Evolutionary conservation across 2,888 invertebrate species (phyloP).

Genomic region (Phrixothrix hirtus): DNA sequence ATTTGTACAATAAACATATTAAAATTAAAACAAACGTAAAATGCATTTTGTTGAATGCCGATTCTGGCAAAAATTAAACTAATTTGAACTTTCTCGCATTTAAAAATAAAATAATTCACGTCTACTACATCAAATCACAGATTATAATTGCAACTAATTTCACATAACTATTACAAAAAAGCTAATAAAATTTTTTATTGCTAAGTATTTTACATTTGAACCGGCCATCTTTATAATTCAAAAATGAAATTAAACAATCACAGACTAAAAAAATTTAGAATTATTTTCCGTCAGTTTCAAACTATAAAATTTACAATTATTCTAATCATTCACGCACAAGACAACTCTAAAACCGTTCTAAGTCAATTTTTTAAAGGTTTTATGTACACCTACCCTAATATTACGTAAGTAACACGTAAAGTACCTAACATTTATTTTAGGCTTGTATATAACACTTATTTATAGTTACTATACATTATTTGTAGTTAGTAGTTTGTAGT

Average conservation of each 20-base stretch:
- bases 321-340: conserved; percentile 29
- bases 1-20: conserved; percentile 27
- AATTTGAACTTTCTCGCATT: conserved; percentile 21
- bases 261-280: background rate
- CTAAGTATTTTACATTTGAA: conserved; percentile 45
- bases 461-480: conserved; percentile 48
- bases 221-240: conserved; percentile 39
- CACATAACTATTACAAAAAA: conserved; percentile 30
- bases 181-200: conserved; percentile 45
- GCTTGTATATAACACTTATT: conserved; percentile 36
- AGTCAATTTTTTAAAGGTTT: conserved; percentile 22
- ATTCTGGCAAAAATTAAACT: conserved; percentile 28
- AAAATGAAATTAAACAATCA: background rate
- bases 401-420: conserved; percentile 40
- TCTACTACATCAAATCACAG: conserved; percentile 36
- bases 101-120: conserved; percentile 19
- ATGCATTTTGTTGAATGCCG: conserved; percentile 25
- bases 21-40: conserved; percentile 24
- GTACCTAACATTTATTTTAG: conserved; percentile 42
- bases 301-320: conserved; percentile 27
- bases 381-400: conserved; percentile 32
- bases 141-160: conserved; percentile 39
- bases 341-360: conserved; percentile 26
- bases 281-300: conserved; percentile 5
- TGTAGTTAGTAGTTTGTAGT: conserved; percentile 46